phyloP scores from a whole-genome alignment of 2,113 vertebrate genomes.

The Dryoscopus gambensis region DNA sequence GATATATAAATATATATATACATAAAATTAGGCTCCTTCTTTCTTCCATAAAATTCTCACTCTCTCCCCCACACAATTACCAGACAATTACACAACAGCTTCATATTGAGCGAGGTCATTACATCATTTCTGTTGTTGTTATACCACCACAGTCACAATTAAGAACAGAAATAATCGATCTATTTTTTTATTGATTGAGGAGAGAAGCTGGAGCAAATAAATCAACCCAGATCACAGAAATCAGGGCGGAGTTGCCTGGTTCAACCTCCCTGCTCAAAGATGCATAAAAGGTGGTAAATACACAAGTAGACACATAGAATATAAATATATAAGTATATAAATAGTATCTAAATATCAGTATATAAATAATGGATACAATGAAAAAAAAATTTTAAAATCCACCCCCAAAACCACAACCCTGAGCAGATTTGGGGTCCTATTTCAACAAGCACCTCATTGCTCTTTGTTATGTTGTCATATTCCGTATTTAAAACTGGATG shows the following conservation, averaged over 20 bases:
- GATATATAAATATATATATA: neutral
- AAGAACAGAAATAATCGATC: neutral
- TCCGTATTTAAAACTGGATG: neutral
- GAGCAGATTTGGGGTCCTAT: neutral
- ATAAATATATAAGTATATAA: neutral
- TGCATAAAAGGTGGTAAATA: neutral
- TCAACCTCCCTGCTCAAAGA: neutral
- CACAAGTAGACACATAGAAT: neutral
- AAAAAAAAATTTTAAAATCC: neutral
- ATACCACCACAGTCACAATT: neutral
- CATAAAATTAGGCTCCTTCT: neutral
- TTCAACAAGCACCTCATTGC: neutral
- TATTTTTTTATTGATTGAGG: neutral
- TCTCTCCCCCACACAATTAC: neutral
- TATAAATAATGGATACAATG: neutral
- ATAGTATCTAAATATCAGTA: neutral
- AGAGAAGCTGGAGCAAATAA: neutral
- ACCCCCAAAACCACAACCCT: neutral
- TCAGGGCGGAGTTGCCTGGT: neutral
- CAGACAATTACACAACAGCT: neutral
- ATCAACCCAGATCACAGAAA: neutral
- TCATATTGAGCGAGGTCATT: neutral
- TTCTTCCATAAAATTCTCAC: neutral
- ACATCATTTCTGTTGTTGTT: neutral
- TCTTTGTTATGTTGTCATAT: neutral